Base-by-base conservation (phyloP, 53 echinoderm and acorn worm genomes). In the Hippasteria phrygiana region DNA sequence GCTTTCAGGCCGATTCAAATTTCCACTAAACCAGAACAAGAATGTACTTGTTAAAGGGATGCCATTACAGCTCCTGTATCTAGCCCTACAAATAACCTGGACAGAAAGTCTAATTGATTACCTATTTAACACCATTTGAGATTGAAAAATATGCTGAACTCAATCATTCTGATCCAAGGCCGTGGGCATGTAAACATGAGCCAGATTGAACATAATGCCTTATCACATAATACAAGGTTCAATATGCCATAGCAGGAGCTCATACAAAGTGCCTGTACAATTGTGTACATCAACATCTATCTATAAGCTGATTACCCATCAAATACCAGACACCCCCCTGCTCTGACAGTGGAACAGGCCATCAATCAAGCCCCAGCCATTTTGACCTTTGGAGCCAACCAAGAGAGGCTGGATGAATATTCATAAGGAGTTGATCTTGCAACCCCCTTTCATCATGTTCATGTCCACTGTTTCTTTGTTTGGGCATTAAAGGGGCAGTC, bases 201-300 rank as follows among this genome's bases (percentile, higher is more conserved):
- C 32, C 75, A 50, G 75, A 32, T 33, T 45, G 66, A 33, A 43
- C 65, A 82, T 43, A 82, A 64, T 24, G 66, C 82, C 62, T 82
- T 82, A 82, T 82, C 82, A 64, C 64, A 43, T 43, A 82, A 82
- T 65, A 65, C 82, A 64, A 65, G 82, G 82, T 62, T 82, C 66
- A 82, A 66, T 66, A 82, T 82, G 82, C 65, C 43, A 82, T 65
- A 65, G 65, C 45, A 1, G 5, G 18, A 24, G 63, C 43, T 63
- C 64, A 64, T 82, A 64, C 43, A 73, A 73, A 43, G 73, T 73
- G 41, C 41, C 40, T 24, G 67, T 36, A 66, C 37, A 78, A 50
- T 46, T 40, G 17, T 47, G 32, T 47, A 50, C 22, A 78, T 78
- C 66, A 82, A 43, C 66, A 50, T 50, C 50, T 11, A 62, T n/a